phyloP scores from a whole-genome alignment of 1,140 invertebrate species.

The Diabrotica virgifera region DNA sequence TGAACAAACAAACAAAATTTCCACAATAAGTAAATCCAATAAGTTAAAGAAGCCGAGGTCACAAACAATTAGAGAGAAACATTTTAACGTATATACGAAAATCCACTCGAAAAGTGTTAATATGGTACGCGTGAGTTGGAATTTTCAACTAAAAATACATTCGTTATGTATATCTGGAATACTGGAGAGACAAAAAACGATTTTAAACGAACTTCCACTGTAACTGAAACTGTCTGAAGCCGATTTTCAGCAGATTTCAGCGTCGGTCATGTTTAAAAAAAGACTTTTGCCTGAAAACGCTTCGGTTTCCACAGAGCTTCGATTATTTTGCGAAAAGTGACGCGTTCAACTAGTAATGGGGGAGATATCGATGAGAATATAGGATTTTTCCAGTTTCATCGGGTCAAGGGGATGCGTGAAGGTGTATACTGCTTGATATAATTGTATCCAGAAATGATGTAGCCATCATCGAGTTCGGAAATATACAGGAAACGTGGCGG shows the following conservation, averaged over 20 bases:
- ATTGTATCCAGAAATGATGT: neutral
- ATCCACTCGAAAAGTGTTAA: constrained; percentile 21
- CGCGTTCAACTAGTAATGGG: constrained; percentile 9
- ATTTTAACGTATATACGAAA: constrained; percentile 19
- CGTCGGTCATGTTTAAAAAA: constrained; percentile 19
- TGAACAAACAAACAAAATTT: constrained; percentile 13
- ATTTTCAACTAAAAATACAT: constrained; percentile 15
- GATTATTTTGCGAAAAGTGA: constrained; percentile 23
- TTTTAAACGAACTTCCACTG: constrained; percentile 14
- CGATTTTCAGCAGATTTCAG: constrained; percentile 15
- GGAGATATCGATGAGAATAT: constrained; percentile 25
- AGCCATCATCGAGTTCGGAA: neutral
- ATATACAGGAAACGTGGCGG: neutral
- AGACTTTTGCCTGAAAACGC: constrained; percentile 18
- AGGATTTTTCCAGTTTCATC: constrained; percentile 30
- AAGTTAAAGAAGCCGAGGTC: constrained; percentile 6
- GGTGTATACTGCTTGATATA: neutral
- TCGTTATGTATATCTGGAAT: constrained; percentile 12
- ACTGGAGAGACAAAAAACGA: constrained; percentile 18
- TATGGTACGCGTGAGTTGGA: constrained; percentile 19
- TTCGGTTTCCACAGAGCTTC: constrained; percentile 12
- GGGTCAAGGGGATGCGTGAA: constrained; percentile 17
- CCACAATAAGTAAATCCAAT: neutral
- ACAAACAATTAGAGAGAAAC: constrained; percentile 21
- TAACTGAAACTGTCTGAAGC: constrained; percentile 9